Conservation (phyloP, 2,113 vertebrate species). For the Hemiscyllium ocellatum region DNA sequence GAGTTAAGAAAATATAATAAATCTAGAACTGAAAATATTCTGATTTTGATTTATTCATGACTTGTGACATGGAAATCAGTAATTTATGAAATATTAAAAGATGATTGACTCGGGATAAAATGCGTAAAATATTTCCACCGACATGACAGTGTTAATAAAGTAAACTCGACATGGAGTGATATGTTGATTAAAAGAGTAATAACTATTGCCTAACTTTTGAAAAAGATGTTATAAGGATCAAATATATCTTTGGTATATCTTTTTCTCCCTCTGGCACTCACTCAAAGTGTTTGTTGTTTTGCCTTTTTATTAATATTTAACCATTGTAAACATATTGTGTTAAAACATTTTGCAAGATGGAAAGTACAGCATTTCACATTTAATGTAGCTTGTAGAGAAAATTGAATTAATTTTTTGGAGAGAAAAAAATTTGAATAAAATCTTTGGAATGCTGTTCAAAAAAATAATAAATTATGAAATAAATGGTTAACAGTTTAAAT, state of each 20-base stretch:
- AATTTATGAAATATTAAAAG: not conserved
- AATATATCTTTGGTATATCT: not conserved
- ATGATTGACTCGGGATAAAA: not conserved
- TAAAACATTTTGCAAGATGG: not conserved
- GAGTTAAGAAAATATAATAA: not conserved
- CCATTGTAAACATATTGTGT: not conserved
- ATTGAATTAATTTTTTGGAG: not conserved
- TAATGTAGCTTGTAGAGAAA: not conserved
- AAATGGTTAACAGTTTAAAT: not conserved
- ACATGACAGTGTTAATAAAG: not conserved
- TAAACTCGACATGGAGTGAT: conserved; percentile 15
- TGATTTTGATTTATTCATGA: not conserved
- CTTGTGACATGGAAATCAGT: not conserved
- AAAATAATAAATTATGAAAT: conserved; percentile 10
- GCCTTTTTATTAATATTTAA: not conserved
- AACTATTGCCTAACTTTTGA: not conserved
- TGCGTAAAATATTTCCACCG: not conserved
- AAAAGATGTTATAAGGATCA: not conserved
- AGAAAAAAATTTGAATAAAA: not conserved
- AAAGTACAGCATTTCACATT: not conserved
- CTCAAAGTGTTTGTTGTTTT: not conserved
- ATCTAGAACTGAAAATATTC: not conserved
- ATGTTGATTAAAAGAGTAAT: conserved; percentile 6
- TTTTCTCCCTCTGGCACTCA: not conserved
- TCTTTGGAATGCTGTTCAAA: not conserved